Evolutionary conservation across 2,888 invertebrate species (phyloP).

Genomic region (Drosophila limbata): DNA sequence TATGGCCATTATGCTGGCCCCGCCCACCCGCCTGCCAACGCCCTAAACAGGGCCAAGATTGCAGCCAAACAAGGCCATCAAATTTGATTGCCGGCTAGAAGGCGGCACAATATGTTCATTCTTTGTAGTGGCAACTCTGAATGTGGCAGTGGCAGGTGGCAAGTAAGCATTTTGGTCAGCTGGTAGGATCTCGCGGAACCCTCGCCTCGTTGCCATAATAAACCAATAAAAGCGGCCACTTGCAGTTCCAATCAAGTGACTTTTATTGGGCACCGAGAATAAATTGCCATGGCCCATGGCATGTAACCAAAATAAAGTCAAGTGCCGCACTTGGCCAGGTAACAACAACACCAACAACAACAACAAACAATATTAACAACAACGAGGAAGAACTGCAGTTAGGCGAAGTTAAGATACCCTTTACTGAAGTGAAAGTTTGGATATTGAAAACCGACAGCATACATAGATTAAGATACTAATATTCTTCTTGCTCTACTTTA

Average conservation of each 20-base stretch:
- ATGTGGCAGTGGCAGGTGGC: slow-evolving; percentile 4
- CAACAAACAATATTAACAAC: background rate
- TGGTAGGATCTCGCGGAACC: slow-evolving; percentile 51
- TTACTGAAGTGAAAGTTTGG: too few relatives aligned
- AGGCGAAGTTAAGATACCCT: background rate
- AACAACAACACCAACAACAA: slow-evolving; percentile 41
- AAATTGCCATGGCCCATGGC: slow-evolving; percentile 74
- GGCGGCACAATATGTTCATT: slow-evolving; percentile 4
- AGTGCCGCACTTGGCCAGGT: slow-evolving; percentile 67
- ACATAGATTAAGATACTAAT: background rate
- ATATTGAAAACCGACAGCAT: background rate
- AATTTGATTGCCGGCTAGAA: slow-evolving; percentile 69
- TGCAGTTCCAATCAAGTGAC: slow-evolving; percentile 79
- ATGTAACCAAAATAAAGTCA: slow-evolving; percentile 74
- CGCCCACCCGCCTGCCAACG: slow-evolving; percentile 31
- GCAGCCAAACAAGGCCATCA: slow-evolving; percentile 71
- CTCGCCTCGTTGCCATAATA: slow-evolving; percentile 65
- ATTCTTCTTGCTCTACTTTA: background rate
- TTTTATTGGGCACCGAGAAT: slow-evolving; percentile 69
- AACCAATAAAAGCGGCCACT: slow-evolving; percentile 75
- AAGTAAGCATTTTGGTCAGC: slow-evolving; percentile 15
- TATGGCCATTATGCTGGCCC: slow-evolving; percentile 58
- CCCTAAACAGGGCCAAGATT: slow-evolving; percentile 22
- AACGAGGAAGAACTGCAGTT: background rate
- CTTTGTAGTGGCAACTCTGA: slow-evolving; percentile 7